Evolutionary conservation across 2,888 invertebrate species (phyloP).

Genomic region (Chouioia cunea): DNA sequence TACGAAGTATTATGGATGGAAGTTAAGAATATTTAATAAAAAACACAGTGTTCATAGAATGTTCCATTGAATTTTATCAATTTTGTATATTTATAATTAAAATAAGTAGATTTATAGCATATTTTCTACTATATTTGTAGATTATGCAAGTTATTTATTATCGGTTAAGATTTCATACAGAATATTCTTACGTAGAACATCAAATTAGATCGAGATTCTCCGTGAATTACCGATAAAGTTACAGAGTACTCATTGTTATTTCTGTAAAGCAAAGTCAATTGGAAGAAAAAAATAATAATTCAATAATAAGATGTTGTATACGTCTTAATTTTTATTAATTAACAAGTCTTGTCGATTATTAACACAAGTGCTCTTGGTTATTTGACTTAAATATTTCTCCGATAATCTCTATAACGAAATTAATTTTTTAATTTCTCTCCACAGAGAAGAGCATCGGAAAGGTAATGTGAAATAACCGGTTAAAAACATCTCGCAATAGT

Average conservation of each 20-base stretch:
- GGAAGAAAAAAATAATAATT: slow-evolving; percentile 25
- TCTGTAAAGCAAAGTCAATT: not conserved
- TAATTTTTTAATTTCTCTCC: slow-evolving; percentile 19
- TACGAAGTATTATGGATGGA: no score
- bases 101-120: no score
- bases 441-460: not conserved
- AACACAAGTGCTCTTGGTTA: slow-evolving; percentile 8
- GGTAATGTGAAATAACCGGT: slow-evolving; percentile 8
- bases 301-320: not conserved
- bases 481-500: slow-evolving; percentile 8
- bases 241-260: no score
- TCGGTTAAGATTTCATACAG: no score
- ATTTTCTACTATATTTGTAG: no score
- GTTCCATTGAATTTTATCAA: not conserved
- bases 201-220: no score
- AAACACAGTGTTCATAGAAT: no score
- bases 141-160: no score
- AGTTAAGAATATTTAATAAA: no score
- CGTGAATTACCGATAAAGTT: no score
- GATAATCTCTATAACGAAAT: slow-evolving; percentile 12
- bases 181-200: no score
- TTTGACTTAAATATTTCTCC: not conserved
- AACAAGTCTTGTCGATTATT: slow-evolving; percentile 12
- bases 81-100: not conserved
- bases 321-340: slow-evolving; percentile 7